Base-by-base conservation (phyloP, 1,140 invertebrate species). In the Nilaparvata lugens region DNA sequence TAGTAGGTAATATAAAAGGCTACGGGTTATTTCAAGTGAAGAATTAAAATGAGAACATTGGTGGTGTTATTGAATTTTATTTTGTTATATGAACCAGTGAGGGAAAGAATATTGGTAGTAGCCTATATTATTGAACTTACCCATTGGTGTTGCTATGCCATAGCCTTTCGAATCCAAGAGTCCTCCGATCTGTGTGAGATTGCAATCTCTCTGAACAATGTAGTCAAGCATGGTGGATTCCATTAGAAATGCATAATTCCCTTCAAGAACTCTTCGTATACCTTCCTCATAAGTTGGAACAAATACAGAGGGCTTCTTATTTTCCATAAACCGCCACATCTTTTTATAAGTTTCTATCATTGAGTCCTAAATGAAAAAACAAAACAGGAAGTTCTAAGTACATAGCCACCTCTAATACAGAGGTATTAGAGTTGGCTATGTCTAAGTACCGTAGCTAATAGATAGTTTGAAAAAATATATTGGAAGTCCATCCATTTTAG, bases 171-270 rank as follows among this genome's bases (percentile, higher is more conserved):
- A 93, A 67, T 96, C 94, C 14, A 97, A 76, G 0, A 97, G 79
- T 1, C 95, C 95, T 0, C 96, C 96, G 42, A 99, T 94, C 81
- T 98, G 95, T 28, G 96, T 99, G 2, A 99, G 78, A 75, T 98
- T 97, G 74, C 96, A 99, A 71, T 98, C 91, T 55, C 95, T 79
- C 76, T 98, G 93, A 0, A 96, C 91, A 0, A 86, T 86, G 70
- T 96, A 97, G 73, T 99, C 97, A 52, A 99, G 76, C 84, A 97
- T 97, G 0, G 95, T 97, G 0, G 94, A 97, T 77, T 99, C 97
- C 92, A 98, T 98, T 19, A 99, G 81, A 72, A 97, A 98, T 0
- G 97, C 97, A 71, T 98, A 99, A 69, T 97, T 90, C 0, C 93
- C 93, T 54, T 85, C 81, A 45, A 94, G 72, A 0, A 97, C 92